Conservation (phyloP, 2,888 invertebrate genomes). For the Sarcophaga rosellei region DNA sequence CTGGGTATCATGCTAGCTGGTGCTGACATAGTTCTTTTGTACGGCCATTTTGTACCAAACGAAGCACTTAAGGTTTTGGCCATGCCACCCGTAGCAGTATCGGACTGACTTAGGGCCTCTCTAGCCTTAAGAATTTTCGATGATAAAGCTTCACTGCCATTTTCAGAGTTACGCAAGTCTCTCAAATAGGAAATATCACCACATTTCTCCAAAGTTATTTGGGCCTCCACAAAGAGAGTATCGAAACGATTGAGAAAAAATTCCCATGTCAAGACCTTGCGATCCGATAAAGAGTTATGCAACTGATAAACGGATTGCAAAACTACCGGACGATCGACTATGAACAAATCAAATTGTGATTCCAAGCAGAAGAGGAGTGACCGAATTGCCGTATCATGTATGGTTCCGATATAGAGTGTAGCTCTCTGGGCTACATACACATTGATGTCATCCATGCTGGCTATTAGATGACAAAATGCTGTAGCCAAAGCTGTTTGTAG, state of each 20-base stretch:
- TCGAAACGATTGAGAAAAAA: conserved; percentile 99
- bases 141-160: conserved; percentile 91
- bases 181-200: conserved; percentile 90
- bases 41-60: conserved; percentile 96
- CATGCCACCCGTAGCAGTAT: conserved; percentile 83
- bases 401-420: conserved; percentile 94
- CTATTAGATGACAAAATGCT: conserved; percentile 97
- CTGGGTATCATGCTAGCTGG: conserved; percentile 91
- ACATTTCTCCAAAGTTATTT: conserved; percentile 92
- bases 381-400: conserved; percentile 94
- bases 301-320: conserved; percentile 97
- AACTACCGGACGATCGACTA: conserved; percentile 97
- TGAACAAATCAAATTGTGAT: conserved; percentile 98
- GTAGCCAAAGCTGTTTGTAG: conserved; percentile 97
- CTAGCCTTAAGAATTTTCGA: conserved; percentile 94
- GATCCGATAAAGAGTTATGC: conserved; percentile 94
- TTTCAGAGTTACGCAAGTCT: conserved; percentile 93
- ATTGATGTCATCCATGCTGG: conserved; percentile 97
- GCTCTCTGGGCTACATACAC: conserved; percentile 97
- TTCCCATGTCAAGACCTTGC: conserved; percentile 96
- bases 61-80: conserved; percentile 91
- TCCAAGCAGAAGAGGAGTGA: conserved; percentile 96
- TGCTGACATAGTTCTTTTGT: conserved; percentile 96
- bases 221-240: conserved; percentile 96
- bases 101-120: conserved; percentile 90